Percentiles rank a stretch among this genome's conserved stretches.
Conservation (phyloP, 2,888 invertebrate genomes). For the Drosophila siamana region DNA sequence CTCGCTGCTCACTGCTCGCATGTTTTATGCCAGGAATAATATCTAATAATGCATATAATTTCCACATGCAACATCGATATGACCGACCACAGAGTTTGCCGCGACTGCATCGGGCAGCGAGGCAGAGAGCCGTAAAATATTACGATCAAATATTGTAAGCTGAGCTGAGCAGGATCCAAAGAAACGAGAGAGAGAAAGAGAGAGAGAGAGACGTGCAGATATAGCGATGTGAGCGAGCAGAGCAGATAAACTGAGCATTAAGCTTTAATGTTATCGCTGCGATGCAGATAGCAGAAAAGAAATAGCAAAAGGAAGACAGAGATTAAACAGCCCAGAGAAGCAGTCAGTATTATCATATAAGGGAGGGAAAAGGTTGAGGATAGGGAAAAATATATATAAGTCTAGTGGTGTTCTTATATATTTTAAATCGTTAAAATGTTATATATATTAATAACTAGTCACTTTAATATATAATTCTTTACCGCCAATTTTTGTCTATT, state of each 20-base stretch:
- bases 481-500: no score
- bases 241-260: conserved; percentile 41
- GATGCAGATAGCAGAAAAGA: conserved; percentile 11
- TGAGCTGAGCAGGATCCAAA: conserved; percentile 32
- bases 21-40: conserved; percentile 66
- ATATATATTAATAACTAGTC: no score
- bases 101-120: conserved; percentile 6
- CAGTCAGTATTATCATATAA: background rate
- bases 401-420: no score
- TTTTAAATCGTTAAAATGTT: no score
- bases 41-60: conserved; percentile 82
- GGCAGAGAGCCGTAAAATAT: conserved; percentile 62
- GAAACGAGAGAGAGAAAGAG: background rate
- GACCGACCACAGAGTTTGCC: conserved; percentile 1
- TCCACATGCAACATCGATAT: conserved; percentile 65
- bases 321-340: background rate
- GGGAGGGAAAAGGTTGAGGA: background rate
- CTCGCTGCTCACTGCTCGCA: background rate
- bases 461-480: no score
- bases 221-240: background rate
- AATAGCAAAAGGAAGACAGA: background rate
- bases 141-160: conserved; percentile 72
- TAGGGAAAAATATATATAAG: no score
- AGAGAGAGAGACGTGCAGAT: background rate
- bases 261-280: conserved; percentile 51